Evolutionary conservation across 1,140 invertebrate species (phyloP).

Genomic region (Drosophila bifasciata): DNA sequence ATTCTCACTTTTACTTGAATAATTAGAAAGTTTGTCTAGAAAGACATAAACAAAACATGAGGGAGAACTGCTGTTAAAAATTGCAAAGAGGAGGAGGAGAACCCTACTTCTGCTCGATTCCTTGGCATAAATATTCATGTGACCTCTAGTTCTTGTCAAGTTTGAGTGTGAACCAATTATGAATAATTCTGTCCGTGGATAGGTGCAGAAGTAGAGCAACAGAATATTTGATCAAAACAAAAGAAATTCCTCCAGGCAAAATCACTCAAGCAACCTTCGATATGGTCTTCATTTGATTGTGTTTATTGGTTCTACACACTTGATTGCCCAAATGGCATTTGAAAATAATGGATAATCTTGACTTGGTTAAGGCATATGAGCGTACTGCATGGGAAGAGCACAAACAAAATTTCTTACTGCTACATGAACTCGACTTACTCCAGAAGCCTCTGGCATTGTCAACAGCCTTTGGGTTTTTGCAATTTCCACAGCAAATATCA

Average conservation of each 20-base stretch:
- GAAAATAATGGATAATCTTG: constrained; percentile 42
- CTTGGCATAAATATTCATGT: constrained; percentile 35
- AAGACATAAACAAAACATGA: constrained; percentile 15
- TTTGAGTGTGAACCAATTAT: constrained; percentile 37
- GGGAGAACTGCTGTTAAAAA: neutral
- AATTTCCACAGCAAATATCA: too few species aligned
- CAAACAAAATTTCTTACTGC: too few species aligned
- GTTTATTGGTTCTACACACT: constrained; percentile 53
- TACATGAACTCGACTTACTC: too few species aligned
- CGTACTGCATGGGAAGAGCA: too few species aligned
- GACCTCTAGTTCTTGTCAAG: constrained; percentile 28
- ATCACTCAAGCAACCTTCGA: constrained; percentile 1
- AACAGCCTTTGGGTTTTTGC: too few species aligned
- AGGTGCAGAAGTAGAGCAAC: neutral
- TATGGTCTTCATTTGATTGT: constrained; percentile 37
- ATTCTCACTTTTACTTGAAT: constrained; percentile 11
- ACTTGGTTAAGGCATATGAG: constrained; percentile 1
- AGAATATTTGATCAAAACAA: constrained; percentile 23
- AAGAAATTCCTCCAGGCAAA: constrained; percentile 13
- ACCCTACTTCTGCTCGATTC: neutral
- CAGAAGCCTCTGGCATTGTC: too few species aligned
- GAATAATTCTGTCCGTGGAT: constrained; percentile 19
- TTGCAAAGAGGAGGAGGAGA: too few species aligned
- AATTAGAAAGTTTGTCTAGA: constrained; percentile 14
- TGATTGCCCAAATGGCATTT: constrained; percentile 48